Percentiles rank a stretch among this genome's conserved stretches.
phyloP scores from a whole-genome alignment of 2,888 invertebrate genomes.

The Hirudinaria manillensis region DNA sequence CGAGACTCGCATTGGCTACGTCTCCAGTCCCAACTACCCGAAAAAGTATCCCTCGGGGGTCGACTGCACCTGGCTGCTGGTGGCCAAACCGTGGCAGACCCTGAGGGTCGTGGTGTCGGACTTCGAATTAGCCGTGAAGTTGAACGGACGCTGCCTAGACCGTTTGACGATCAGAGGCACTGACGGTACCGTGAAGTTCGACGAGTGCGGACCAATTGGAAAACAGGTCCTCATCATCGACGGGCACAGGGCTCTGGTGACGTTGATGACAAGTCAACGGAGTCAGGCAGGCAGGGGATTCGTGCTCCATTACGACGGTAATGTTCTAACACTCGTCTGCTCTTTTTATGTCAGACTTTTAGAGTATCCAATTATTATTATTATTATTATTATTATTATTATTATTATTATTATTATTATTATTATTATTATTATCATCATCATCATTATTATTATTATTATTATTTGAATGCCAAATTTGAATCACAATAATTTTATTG shows the following conservation, averaged over 20 bases:
- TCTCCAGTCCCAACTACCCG: slow-evolving; percentile 7
- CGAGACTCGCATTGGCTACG: not conserved
- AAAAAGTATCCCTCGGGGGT: not conserved
- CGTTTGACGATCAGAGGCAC: slow-evolving; percentile 33
- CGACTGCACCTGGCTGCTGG: slow-evolving; percentile 35
- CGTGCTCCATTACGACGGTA: slow-evolving; percentile 38
- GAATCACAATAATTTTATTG: too few relatives aligned
- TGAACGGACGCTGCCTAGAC: slow-evolving; percentile 37
- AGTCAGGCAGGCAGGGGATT: slow-evolving; percentile 39
- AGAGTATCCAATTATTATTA: too few relatives aligned
- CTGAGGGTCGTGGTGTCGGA: slow-evolving; percentile 33
- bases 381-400: too few relatives aligned
- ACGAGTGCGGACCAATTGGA: slow-evolving; percentile 39
- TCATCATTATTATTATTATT: too few relatives aligned
- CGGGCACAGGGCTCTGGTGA: slow-evolving; percentile 29
- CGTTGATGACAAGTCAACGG: slow-evolving; percentile 35
- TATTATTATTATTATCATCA: too few relatives aligned
- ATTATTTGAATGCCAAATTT: too few relatives aligned
- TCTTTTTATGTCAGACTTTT: too few relatives aligned
- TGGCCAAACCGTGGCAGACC: slow-evolving; percentile 35
- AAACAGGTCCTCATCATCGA: slow-evolving; percentile 34
- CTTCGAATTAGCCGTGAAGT: slow-evolving; percentile 40
- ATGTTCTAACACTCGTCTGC: too few relatives aligned
- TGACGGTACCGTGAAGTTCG: slow-evolving; percentile 33
- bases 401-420: too few relatives aligned